Evolutionary conservation across 2,113 vertebrate species (phyloP).

Genomic region (Tamias sibiricus): DNA sequence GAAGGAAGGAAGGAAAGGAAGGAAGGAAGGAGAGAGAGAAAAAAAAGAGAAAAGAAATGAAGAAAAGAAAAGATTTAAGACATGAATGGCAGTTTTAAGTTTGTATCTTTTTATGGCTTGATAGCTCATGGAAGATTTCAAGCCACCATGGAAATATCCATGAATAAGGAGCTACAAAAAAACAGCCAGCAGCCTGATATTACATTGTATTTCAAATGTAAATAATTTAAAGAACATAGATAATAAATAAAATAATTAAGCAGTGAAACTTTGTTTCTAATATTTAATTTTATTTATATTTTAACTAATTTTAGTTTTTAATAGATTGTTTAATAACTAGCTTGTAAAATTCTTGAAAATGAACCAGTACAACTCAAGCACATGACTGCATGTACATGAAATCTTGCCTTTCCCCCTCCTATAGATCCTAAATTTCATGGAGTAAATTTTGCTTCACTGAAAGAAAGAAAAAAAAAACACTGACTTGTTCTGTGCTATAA

Average conservation of each 20-base stretch:
- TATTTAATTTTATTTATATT: background rate
- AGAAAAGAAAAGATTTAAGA: too few relatives aligned
- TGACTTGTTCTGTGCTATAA: background rate
- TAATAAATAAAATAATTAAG: background rate
- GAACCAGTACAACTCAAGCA: background rate
- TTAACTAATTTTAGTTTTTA: background rate
- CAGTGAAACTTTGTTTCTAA: background rate
- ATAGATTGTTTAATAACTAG: background rate
- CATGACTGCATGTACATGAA: background rate
- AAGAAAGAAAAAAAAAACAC: background rate
- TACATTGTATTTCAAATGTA: background rate
- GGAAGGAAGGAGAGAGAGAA: too few relatives aligned
- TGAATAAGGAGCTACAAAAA: background rate
- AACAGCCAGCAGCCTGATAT: background rate
- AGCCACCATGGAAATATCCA: background rate
- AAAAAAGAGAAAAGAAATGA: too few relatives aligned
- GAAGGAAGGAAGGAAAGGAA: too few relatives aligned
- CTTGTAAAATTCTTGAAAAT: slow-evolving; percentile 7
- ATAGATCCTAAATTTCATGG: background rate
- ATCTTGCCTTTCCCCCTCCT: background rate
- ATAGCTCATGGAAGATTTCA: background rate
- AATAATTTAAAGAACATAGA: background rate
- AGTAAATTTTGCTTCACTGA: background rate
- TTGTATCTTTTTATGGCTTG: too few relatives aligned
- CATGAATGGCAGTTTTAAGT: background rate